Conservation (phyloP, 2,797 vertebrate genomes). For the Mycteria americana region DNA sequence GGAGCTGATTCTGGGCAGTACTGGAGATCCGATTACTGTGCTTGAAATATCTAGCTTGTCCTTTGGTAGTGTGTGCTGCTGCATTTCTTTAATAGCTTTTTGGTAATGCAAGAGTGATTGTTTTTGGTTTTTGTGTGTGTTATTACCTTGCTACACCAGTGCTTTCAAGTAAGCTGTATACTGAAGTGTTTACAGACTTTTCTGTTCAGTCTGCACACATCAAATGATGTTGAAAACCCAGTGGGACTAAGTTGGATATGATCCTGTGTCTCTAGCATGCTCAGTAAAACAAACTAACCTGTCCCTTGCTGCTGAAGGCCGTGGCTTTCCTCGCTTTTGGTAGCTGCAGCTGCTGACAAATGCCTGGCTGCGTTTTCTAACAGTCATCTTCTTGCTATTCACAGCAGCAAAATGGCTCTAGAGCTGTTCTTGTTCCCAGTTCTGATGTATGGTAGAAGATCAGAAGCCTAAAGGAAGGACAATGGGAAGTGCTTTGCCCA, state of each 20-base stretch:
- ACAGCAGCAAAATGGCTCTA: neutral
- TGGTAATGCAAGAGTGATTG: neutral
- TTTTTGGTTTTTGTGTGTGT: no score
- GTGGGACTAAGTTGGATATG: rapidly evolving
- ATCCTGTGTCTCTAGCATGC: neutral
- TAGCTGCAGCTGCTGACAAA: neutral
- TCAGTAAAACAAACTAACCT: neutral
- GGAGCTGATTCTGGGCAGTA: neutral
- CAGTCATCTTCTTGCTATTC: neutral
- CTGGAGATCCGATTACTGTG: neutral
- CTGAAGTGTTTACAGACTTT: neutral
- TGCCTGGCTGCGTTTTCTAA: neutral
- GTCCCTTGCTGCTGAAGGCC: neutral
- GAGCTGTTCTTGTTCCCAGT: neutral
- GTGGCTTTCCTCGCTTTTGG: neutral
- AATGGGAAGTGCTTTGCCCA: neutral
- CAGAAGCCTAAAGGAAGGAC: neutral
- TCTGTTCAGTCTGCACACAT: neutral
- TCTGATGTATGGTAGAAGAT: neutral
- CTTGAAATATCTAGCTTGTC: neutral
- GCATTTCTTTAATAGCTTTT: neutral
- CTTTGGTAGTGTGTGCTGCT: neutral
- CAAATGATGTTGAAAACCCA: rapidly evolving
- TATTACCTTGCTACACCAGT: neutral
- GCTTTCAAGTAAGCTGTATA: neutral